Percentiles rank a stretch among this genome's conserved stretches.
Evolutionary conservation across 2,888 invertebrate genomes (phyloP).

Genomic region (Habrosyne pyritoides): DNA sequence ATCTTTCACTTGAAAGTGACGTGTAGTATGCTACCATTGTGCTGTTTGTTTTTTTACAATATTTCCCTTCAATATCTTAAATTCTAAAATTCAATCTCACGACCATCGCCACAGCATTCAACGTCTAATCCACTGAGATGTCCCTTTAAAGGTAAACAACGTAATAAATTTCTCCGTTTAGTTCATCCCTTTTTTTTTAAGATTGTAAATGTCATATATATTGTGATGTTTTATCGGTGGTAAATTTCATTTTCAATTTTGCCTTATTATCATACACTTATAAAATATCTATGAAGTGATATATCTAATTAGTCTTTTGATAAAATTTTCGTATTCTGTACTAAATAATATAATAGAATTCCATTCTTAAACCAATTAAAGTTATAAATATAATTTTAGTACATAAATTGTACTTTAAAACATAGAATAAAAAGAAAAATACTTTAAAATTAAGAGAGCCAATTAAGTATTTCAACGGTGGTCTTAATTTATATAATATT

Average conservation of each 20-base stretch:
- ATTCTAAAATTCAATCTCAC: too few relatives aligned
- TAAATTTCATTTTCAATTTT: neutral
- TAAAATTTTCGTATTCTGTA: neutral
- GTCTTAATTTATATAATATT: slow-evolving; percentile 39
- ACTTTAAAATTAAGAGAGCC: slow-evolving; percentile 36
- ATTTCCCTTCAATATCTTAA: too few relatives aligned
- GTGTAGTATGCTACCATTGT: too few relatives aligned
- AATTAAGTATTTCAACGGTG: slow-evolving; percentile 48
- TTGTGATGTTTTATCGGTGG: neutral
- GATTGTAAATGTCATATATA: neutral
- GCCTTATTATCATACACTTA: neutral
- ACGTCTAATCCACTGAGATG: too few relatives aligned
- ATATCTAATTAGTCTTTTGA: slow-evolving; percentile 3
- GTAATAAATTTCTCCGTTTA: too few relatives aligned
- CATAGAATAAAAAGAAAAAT: slow-evolving; percentile 14
- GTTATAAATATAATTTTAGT: neutral
- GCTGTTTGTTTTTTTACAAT: too few relatives aligned
- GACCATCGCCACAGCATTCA: too few relatives aligned
- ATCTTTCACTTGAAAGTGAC: too few relatives aligned
- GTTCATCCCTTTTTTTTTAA: too few relatives aligned
- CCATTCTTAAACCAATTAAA: neutral
- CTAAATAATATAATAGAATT: neutral
- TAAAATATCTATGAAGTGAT: neutral
- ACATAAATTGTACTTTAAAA: neutral
- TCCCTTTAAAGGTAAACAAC: too few relatives aligned